Evolutionary conservation across 2,888 invertebrate species (phyloP), one percentile per base, ranked within the genome.

Genomic region (Volucella zonaria): DNA sequence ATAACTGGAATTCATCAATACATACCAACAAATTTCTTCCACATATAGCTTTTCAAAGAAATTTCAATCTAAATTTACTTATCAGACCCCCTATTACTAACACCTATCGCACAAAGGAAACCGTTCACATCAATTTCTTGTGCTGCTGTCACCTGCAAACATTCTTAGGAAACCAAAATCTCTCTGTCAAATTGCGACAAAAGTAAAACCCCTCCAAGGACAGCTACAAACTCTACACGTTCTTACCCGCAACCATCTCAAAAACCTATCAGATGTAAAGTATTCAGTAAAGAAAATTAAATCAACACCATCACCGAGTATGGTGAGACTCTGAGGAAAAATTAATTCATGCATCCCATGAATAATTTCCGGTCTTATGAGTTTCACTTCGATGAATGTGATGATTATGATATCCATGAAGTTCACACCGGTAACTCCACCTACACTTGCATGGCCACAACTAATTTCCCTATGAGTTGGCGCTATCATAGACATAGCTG

Each of bases 311-410:
- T 64, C 31, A 31, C 31, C 31, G 31, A 31, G 31, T 31, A 6
- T 6, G 31, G 31, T 81, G 64, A 68, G 31, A 31, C 6, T 31
- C 1, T 31, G 6, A 31, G 75, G 38, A 40, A 40, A 68, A 56
- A 70, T 15, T 51, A 58, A 70, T 68, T 58, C 75, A 70, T 64
- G 81, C 70, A 59, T 75, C 68, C 81, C 52, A 81, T 52, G 75
- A 70, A 66, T 70, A 58, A 64, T 75, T 75, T 81, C 70, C 70
- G 64, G 68, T 64, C 62, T 49, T 31, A 54, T 59, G 62, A 51
- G 47, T 68, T 64, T 70, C 51, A 58, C 47, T 51, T 47, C 47
- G 62, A 68, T 54, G 42, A 68, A 61, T 51, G n/a, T n/a, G n/a
- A 43, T 68, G 61, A 67, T 75, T 70, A 64, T 70, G 64, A 43